Conservation (phyloP, 2,888 invertebrate species). For the Capitulum mitella region DNA sequence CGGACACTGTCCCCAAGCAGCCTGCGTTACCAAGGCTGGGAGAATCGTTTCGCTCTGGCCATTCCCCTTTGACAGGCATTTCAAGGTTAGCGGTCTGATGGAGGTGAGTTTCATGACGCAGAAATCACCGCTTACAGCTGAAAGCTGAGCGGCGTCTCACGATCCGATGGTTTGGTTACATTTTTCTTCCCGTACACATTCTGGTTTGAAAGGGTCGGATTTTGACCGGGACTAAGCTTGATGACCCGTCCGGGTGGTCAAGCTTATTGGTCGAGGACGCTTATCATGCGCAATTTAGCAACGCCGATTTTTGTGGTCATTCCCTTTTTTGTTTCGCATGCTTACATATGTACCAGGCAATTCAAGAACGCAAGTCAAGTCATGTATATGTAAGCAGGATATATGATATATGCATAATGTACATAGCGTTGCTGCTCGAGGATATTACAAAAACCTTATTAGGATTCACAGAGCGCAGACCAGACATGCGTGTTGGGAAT, state of each 20-base stretch:
- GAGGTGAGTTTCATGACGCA: slow-evolving; percentile 18
- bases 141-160: slow-evolving; percentile 21
- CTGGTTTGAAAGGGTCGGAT: neutral
- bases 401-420: too few species aligned
- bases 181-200: neutral
- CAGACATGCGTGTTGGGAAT: neutral
- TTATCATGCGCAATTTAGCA: neutral
- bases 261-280: neutral
- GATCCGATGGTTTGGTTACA: neutral
- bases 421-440: too few species aligned
- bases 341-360: too few species aligned
- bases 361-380: too few species aligned
- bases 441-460: too few species aligned
- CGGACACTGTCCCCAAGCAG: neutral
- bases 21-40: neutral
- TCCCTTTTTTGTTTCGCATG: too few species aligned
- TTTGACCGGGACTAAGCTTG: neutral
- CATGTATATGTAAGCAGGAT: too few species aligned
- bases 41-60: neutral
- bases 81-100: slow-evolving; percentile 11
- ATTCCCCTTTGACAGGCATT: neutral
- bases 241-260: too few species aligned
- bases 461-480: too few species aligned
- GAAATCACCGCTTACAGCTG: slow-evolving; percentile 28
- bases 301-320: neutral